phyloP scores from a whole-genome alignment of 2,888 invertebrate species.

The Thereva unica region DNA sequence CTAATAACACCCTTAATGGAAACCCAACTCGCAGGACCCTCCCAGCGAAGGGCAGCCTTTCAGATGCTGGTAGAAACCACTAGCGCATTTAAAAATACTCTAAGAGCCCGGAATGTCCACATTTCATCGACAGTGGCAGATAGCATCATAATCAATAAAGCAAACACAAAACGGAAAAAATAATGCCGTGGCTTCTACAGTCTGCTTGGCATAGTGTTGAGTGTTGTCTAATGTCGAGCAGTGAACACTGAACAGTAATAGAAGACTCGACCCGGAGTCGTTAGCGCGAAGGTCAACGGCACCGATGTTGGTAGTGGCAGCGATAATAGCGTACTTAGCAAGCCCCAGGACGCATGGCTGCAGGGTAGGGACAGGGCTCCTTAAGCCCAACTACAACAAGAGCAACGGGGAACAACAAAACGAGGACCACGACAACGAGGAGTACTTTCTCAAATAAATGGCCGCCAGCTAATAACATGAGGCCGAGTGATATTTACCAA shows the following conservation, averaged over 20 bases:
- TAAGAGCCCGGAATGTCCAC: background rate
- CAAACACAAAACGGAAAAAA: conserved; percentile 36
- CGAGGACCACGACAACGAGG: conserved; percentile 22
- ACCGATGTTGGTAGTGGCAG: background rate
- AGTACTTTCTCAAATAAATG: conserved; percentile 36
- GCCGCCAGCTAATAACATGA: conserved; percentile 37
- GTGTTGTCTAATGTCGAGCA: conserved; percentile 27
- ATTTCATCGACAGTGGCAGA: conserved; percentile 34
- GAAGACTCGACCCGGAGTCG: conserved; percentile 15
- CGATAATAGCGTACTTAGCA: conserved; percentile 19
- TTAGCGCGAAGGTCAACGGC: conserved; percentile 34
- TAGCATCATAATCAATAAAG: conserved; percentile 41
- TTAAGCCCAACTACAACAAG: conserved; percentile 7
- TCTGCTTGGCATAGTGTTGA: conserved; percentile 10
- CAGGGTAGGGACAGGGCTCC: too few relatives aligned
- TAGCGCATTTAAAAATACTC: conserved; percentile 25
- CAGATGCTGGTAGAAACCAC: conserved; percentile 5
- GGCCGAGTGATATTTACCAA: conserved; percentile 39
- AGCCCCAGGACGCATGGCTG: background rate
- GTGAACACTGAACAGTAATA: too few relatives aligned
- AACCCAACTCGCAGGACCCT: too few relatives aligned
- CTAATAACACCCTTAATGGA: too few relatives aligned
- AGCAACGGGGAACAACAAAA: conserved; percentile 21
- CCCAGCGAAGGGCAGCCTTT: background rate
- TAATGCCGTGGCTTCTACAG: conserved; percentile 24